phyloP scores from a whole-genome alignment of 2,113 vertebrate species.

The Rhinolophus ferrumequinum region DNA sequence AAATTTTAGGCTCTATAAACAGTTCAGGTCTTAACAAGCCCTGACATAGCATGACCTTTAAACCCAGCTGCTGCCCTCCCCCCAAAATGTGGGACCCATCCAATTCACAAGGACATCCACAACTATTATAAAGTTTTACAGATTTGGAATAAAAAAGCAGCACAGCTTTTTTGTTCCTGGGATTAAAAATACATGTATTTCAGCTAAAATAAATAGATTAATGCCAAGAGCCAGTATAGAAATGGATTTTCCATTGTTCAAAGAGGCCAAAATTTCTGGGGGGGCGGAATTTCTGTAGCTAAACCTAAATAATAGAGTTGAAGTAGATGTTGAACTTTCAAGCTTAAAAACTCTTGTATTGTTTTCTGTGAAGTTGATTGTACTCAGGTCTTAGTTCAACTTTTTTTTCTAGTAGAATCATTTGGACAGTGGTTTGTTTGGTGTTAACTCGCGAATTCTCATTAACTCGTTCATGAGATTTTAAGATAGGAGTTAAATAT shows the following conservation, averaged over 20 bases:
- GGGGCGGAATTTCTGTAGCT: not conserved
- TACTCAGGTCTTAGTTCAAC: conserved; percentile 9
- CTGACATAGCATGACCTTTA: conserved; percentile 3
- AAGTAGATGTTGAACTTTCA: conserved; percentile 30
- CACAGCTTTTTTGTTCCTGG: conserved; percentile 59
- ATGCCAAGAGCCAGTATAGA: conserved; percentile 65
- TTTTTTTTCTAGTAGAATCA: not conserved
- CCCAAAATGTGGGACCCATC: not conserved
- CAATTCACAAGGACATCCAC: not conserved
- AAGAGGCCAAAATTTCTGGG: conserved; percentile 18
- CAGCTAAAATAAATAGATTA: conserved; percentile 71
- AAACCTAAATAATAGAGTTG: conserved; percentile 46
- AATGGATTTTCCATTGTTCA: conserved; percentile 66
- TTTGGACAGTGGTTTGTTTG: conserved; percentile 18
- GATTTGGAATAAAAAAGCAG: not conserved
- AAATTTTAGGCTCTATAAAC: not conserved
- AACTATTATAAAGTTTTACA: not conserved
- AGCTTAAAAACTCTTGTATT: not conserved
- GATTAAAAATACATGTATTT: conserved; percentile 74
- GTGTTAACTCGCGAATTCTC: conserved; percentile 25
- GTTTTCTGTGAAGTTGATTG: conserved; percentile 16
- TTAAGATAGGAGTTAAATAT: not conserved
- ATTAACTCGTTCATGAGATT: conserved; percentile 35
- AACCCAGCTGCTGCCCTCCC: not conserved
- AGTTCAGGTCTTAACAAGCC: not conserved